These are phyloP conservation scores for Magallana gigas DNA, from an alignment of 1,140 invertebrate species.

Conservation along the genomic window DNA sequence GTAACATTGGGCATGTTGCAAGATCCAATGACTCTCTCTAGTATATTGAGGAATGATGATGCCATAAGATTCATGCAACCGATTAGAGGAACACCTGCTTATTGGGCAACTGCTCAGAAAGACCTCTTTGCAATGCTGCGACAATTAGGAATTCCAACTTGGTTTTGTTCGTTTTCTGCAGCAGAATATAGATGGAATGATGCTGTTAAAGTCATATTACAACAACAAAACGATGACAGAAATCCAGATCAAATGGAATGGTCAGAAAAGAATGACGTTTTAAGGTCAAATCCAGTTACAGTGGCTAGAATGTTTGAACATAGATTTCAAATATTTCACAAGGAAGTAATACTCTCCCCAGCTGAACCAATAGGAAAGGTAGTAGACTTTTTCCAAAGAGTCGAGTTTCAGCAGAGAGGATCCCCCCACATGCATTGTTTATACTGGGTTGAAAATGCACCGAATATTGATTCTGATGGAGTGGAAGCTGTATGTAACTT, in stretches of 20 bases:
- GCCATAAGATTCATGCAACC: constrained; percentile 21
- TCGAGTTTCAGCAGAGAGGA: too few species aligned
- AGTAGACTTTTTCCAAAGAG: too few species aligned
- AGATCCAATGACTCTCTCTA: constrained; percentile 39
- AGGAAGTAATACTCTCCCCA: neutral
- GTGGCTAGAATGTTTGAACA: too few species aligned
- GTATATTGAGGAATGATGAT: constrained; percentile 42
- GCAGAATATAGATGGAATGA: constrained; percentile 57
- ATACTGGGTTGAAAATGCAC: too few species aligned
- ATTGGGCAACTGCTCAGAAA: constrained; percentile 53
- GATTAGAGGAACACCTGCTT: neutral
- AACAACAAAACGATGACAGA: constrained; percentile 47
- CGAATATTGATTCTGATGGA: too few species aligned
- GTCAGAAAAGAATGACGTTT: too few species aligned
- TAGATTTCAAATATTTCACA: neutral
- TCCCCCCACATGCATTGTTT: too few species aligned
- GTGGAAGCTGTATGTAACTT: too few species aligned
- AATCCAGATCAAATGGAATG: too few species aligned
- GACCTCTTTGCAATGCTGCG: constrained; percentile 63
- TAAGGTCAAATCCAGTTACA: constrained; percentile 35
- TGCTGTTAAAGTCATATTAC: constrained; percentile 45
- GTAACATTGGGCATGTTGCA: constrained; percentile 41
- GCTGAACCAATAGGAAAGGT: neutral
- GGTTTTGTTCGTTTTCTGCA: neutral
- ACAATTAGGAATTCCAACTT: constrained; percentile 11